Conservation (phyloP, 2,113 vertebrate genomes). For the Campylorhamphus procurvoides region DNA sequence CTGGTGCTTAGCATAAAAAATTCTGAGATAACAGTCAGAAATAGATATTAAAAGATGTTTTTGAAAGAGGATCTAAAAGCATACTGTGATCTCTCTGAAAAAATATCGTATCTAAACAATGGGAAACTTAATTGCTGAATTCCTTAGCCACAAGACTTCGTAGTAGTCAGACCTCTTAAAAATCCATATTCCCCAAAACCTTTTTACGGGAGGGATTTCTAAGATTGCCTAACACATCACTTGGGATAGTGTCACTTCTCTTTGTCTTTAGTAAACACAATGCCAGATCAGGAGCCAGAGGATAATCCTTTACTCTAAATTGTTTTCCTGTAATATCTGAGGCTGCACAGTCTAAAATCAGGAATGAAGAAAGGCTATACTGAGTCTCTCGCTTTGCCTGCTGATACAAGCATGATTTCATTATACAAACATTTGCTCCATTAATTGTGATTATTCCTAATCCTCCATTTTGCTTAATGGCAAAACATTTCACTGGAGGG, state of each 20-base stretch:
- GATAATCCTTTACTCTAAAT: constrained; percentile 7
- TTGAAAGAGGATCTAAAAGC: background rate
- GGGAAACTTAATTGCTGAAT: background rate
- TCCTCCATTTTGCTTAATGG: constrained; percentile 62
- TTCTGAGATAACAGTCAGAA: background rate
- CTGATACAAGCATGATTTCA: constrained; percentile 49
- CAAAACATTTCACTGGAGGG: constrained; percentile 41
- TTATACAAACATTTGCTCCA: constrained; percentile 56
- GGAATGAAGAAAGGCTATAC: background rate
- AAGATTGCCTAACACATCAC: background rate
- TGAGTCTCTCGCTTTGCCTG: background rate
- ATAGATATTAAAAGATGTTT: background rate
- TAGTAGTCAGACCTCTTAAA: background rate
- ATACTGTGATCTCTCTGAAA: background rate
- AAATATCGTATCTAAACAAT: background rate
- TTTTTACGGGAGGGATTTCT: background rate
- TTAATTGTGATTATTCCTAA: constrained; percentile 64
- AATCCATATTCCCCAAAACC: background rate
- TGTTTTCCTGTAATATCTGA: constrained; percentile 21
- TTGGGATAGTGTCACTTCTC: background rate
- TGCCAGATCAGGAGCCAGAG: constrained; percentile 1
- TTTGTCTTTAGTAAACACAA: constrained; percentile 15
- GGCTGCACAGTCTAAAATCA: background rate
- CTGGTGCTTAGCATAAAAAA: background rate
- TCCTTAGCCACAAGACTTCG: background rate